phyloP scores from a whole-genome alignment of 2,797 vertebrate species.

The Pipistrellus kuhlii region DNA sequence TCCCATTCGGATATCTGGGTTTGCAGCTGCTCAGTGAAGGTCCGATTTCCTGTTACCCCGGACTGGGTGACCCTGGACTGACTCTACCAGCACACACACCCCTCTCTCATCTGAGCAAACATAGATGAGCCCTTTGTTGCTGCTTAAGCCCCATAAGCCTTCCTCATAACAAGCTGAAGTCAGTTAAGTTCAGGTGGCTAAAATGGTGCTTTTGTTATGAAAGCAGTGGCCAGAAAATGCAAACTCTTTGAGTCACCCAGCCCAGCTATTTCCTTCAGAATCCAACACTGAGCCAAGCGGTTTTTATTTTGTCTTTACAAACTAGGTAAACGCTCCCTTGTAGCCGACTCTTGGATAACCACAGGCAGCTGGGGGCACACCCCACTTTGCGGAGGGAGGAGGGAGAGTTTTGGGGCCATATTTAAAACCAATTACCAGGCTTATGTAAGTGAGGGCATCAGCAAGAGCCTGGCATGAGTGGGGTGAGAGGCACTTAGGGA shows the following conservation, averaged over 20 bases:
- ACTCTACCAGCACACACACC: not conserved
- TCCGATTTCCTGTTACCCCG: slow-evolving; percentile 40
- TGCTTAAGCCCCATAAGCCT: not conserved
- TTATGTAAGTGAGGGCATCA: slow-evolving; percentile 39
- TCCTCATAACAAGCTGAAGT: slow-evolving; percentile 62
- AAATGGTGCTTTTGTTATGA: slow-evolving; percentile 81
- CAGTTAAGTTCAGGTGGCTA: slow-evolving; percentile 74
- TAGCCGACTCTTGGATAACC: slow-evolving; percentile 63
- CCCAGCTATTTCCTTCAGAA: slow-evolving; percentile 82
- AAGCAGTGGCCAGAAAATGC: slow-evolving; percentile 79
- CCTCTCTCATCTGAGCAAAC: slow-evolving; percentile 54
- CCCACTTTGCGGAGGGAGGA: not conserved
- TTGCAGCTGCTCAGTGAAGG: not conserved
- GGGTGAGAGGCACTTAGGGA: not conserved
- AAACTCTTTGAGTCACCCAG: slow-evolving; percentile 75
- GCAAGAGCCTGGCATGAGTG: not conserved
- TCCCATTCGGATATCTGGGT: not conserved
- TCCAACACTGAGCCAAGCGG: slow-evolving; percentile 56
- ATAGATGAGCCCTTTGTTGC: slow-evolving; percentile 61
- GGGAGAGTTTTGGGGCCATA: not conserved
- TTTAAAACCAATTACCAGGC: slow-evolving; percentile 49
- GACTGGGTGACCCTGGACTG: not conserved
- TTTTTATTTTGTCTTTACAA: slow-evolving; percentile 73
- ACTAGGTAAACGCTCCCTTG: slow-evolving; percentile 27
- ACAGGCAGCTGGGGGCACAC: not conserved